phyloP scores from a whole-genome alignment of 2,888 invertebrate genomes.

The Tetragonula carbonaria region DNA sequence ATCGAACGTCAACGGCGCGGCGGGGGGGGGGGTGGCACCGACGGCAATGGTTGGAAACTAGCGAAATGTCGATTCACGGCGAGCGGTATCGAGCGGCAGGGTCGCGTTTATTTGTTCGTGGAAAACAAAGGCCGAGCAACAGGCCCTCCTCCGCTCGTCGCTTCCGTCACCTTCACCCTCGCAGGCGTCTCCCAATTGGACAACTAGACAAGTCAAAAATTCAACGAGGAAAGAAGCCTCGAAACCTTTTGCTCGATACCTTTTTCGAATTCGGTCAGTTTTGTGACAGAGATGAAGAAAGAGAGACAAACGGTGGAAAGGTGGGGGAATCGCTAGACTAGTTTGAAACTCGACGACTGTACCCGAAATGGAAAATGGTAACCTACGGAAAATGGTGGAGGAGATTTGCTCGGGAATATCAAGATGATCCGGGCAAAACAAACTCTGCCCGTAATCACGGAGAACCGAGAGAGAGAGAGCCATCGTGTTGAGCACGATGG shows the following conservation, averaged over 20 bases:
- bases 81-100: slow-evolving; percentile 64
- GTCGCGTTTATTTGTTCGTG: slow-evolving; percentile 64
- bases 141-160: slow-evolving; percentile 63
- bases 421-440: not conserved
- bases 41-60: slow-evolving; percentile 33
- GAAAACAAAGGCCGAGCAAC: slow-evolving; percentile 75
- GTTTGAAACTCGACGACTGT: not conserved
- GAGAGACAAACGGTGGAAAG: not conserved
- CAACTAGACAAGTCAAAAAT: slow-evolving; percentile 25
- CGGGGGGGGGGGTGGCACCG: no score
- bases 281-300: not conserved
- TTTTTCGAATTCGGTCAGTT: not conserved
- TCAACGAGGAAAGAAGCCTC: slow-evolving; percentile 17
- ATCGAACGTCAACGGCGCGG: slow-evolving; percentile 8
- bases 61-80: slow-evolving; percentile 62
- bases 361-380: slow-evolving; percentile 11
- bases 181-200: slow-evolving; percentile 25
- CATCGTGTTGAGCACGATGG: not conserved
- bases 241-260: not conserved
- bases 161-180: slow-evolving; percentile 47
- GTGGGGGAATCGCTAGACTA: not conserved
- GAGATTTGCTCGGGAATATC: not conserved
- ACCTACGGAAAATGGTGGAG: not conserved
- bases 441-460: slow-evolving; percentile 20
- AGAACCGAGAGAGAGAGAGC: not conserved